Percentiles rank a stretch among this genome's conserved stretches.
Conservation (phyloP, 2,888 invertebrate genomes). For the Melolontha melolontha region DNA sequence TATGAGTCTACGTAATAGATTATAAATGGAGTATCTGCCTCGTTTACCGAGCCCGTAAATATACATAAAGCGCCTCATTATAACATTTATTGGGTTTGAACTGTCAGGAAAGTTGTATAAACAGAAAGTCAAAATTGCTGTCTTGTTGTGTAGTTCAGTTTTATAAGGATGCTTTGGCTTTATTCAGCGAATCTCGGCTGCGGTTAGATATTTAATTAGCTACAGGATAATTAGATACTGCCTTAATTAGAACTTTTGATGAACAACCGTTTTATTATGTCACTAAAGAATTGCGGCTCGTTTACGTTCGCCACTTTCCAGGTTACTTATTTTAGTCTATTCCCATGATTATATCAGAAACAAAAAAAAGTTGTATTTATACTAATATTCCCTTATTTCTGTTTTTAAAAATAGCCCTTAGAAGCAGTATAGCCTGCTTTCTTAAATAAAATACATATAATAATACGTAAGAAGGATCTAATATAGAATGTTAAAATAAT, state of each 20-base stretch:
- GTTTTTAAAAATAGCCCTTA: too few relatives aligned
- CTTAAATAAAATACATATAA: too few relatives aligned
- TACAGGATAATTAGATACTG: slow-evolving; percentile 64
- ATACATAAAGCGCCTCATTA: slow-evolving; percentile 61
- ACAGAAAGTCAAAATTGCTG: slow-evolving; percentile 62
- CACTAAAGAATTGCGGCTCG: slow-evolving; percentile 40
- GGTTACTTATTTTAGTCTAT: neutral
- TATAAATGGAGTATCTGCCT: slow-evolving; percentile 61
- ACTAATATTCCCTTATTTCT: too few relatives aligned
- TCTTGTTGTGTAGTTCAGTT: slow-evolving; percentile 60
- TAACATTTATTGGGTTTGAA: slow-evolving; percentile 63
- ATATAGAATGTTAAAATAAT: too few relatives aligned
- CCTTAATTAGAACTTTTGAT: slow-evolving; percentile 65
- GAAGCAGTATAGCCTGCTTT: too few relatives aligned
- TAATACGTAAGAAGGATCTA: too few relatives aligned
- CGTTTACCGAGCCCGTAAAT: slow-evolving; percentile 59
- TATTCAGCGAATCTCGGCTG: slow-evolving; percentile 59
- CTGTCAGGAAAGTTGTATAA: slow-evolving; percentile 63
- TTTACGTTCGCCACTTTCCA: slow-evolving; percentile 31
- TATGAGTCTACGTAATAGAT: slow-evolving; percentile 62
- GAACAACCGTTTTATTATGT: slow-evolving; percentile 50
- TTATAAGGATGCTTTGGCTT: slow-evolving; percentile 62
- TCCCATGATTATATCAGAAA: too few relatives aligned
- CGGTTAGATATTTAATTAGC: slow-evolving; percentile 65
- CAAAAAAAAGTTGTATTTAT: too few relatives aligned